phyloP scores from a whole-genome alignment of 2,888 invertebrate species.

The Callyntrura sp. region DNA sequence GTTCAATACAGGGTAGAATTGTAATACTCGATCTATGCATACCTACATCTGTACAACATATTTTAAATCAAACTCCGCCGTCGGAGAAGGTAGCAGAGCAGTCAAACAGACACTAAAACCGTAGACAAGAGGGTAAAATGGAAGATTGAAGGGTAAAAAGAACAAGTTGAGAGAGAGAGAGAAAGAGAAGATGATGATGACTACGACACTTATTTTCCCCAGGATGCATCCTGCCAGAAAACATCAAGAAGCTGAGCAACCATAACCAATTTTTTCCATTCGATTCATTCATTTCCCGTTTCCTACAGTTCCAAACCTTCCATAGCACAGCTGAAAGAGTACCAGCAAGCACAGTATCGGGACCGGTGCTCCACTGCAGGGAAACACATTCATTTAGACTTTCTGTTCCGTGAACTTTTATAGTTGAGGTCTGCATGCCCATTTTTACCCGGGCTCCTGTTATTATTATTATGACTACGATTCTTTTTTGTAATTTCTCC shows the following conservation, averaged over 20 bases:
- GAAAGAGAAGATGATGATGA: constrained; percentile 34
- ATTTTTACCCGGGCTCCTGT: not conserved
- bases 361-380: not conserved
- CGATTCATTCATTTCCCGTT: constrained; percentile 60
- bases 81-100: not conserved
- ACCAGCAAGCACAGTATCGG: too few relatives aligned
- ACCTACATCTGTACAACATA: too few relatives aligned
- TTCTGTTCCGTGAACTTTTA: constrained; percentile 1
- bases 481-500: not conserved
- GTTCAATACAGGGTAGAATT: too few relatives aligned
- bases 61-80: too few relatives aligned
- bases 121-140: not conserved
- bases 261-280: constrained; percentile 46
- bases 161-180: not conserved
- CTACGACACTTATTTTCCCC: constrained; percentile 64
- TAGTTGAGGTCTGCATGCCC: not conserved
- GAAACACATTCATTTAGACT: not conserved
- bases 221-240: constrained; percentile 57
- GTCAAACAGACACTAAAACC: not conserved
- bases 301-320: not conserved
- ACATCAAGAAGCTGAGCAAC: constrained; percentile 37
- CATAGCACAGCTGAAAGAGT: not conserved
- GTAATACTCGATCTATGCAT: too few relatives aligned
- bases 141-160: constrained; percentile 44
- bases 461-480: not conserved